These are phyloP conservation scores for Suillia variegata DNA, from an alignment of 2,888 invertebrate species.

Conservation along the genomic window DNA sequence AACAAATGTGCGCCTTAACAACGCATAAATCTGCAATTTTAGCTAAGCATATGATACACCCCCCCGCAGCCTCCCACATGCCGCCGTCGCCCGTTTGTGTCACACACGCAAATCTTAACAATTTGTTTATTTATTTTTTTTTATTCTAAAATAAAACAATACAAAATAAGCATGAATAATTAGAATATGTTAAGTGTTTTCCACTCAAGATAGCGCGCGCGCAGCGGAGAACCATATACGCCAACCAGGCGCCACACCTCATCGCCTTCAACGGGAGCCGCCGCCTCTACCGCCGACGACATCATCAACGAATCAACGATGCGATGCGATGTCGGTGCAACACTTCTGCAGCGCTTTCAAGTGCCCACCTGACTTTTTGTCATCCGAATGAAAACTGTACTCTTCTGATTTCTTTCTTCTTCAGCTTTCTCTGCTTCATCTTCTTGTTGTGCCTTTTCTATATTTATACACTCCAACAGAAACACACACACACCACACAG, in stretches of 20 bases:
- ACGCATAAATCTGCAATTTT: too few species aligned
- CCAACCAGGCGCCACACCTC: constrained; percentile 20
- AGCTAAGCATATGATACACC: too few species aligned
- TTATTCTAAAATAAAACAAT: too few species aligned
- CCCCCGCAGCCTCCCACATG: too few species aligned
- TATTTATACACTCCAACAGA: constrained; percentile 12
- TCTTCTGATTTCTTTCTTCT: constrained; percentile 25
- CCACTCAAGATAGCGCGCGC: background rate
- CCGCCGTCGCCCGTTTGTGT: too few species aligned
- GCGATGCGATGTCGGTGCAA: too few species aligned
- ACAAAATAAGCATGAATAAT: constrained; percentile 58
- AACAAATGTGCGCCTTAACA: too few species aligned
- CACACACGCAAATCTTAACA: too few species aligned
- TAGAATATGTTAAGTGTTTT: constrained; percentile 59
- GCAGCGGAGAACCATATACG: background rate
- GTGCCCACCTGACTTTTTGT: constrained; percentile 56
- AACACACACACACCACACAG: constrained; percentile 19
- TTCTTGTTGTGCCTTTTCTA: too few species aligned
- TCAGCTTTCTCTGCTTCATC: too few species aligned
- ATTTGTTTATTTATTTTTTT: too few species aligned
- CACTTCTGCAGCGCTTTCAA: constrained; percentile 37
- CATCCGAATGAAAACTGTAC: constrained; percentile 56
- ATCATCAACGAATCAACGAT: background rate
- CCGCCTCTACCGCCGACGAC: constrained; percentile 9
- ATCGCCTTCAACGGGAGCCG: constrained; percentile 27